phyloP scores from a whole-genome alignment of 2,888 invertebrate species.

The Hirtodrosophila duncani region DNA sequence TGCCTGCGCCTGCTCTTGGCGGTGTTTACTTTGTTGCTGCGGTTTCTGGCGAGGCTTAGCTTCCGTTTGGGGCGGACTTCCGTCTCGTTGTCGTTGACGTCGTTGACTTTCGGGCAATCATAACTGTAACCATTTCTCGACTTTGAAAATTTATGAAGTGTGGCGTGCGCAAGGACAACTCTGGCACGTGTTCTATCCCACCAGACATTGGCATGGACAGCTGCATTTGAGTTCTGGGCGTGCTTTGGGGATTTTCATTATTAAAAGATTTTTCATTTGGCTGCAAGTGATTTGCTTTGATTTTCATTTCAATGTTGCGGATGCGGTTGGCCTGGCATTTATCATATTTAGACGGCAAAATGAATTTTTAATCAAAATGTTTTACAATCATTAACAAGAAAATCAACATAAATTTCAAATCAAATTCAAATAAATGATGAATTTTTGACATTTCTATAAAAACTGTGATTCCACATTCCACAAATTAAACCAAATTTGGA shows the following conservation, averaged over 20 bases:
- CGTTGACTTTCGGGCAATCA: constrained; percentile 68
- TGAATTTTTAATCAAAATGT: too few relatives aligned
- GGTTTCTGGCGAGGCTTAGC: constrained; percentile 65
- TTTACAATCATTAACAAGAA: too few relatives aligned
- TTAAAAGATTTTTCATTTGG: constrained; percentile 40
- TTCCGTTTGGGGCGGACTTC: constrained; percentile 56
- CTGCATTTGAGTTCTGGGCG: constrained; percentile 62
- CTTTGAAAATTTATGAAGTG: constrained; percentile 74
- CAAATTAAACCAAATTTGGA: too few relatives aligned
- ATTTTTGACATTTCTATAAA: too few relatives aligned
- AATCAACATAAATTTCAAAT: too few relatives aligned
- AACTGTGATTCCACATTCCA: too few relatives aligned
- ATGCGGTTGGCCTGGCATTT: too few relatives aligned
- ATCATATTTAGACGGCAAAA: too few relatives aligned
- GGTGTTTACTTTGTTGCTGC: constrained; percentile 67
- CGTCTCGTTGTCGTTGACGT: constrained; percentile 45
- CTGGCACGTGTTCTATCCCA: constrained; percentile 56
- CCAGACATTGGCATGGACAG: too few relatives aligned
- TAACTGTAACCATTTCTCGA: constrained; percentile 71
- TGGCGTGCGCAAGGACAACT: constrained; percentile 65
- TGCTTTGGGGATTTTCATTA: constrained; percentile 39
- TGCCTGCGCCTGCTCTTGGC: too few relatives aligned
- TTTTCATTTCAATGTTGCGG: too few relatives aligned
- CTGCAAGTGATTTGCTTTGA: constrained; percentile 64
- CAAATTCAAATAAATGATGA: too few relatives aligned